phyloP scores from a whole-genome alignment of 2,797 vertebrate genomes.

The Calcarius lapponicus region DNA sequence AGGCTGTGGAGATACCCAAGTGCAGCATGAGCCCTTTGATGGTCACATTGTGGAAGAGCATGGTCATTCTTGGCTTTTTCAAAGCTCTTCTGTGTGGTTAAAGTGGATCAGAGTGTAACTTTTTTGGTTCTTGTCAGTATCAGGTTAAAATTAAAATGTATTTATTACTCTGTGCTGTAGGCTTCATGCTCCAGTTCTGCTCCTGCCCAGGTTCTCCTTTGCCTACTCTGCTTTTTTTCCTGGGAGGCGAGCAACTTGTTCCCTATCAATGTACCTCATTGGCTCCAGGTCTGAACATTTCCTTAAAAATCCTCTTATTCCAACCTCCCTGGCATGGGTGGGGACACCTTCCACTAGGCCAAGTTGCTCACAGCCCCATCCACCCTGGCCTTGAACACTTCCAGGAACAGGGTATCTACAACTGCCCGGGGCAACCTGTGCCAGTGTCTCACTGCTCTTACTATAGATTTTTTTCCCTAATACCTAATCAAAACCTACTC shows the following conservation, averaged over 20 bases:
- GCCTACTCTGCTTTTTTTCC: background rate
- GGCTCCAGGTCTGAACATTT: background rate
- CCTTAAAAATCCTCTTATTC: background rate
- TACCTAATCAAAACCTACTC: background rate
- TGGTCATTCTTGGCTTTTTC: background rate
- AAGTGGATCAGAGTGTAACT: background rate
- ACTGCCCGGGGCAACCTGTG: too few species aligned
- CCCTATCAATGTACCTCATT: background rate
- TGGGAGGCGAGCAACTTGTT: fast-evolving
- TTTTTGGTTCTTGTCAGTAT: background rate
- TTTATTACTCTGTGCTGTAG: background rate
- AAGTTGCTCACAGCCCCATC: background rate
- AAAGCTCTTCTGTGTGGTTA: background rate
- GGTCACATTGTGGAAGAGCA: background rate
- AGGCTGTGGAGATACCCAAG: background rate
- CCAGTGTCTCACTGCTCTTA: fast-evolving
- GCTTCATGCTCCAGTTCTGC: background rate
- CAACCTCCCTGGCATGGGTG: background rate
- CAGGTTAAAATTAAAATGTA: background rate
- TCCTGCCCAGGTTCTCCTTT: background rate
- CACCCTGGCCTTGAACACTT: background rate
- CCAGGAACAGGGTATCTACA: background rate
- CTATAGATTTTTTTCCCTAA: background rate
- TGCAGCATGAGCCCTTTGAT: background rate
- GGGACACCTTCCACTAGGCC: background rate